Conservation (phyloP, 2,113 vertebrate species). For the Athene noctua region DNA sequence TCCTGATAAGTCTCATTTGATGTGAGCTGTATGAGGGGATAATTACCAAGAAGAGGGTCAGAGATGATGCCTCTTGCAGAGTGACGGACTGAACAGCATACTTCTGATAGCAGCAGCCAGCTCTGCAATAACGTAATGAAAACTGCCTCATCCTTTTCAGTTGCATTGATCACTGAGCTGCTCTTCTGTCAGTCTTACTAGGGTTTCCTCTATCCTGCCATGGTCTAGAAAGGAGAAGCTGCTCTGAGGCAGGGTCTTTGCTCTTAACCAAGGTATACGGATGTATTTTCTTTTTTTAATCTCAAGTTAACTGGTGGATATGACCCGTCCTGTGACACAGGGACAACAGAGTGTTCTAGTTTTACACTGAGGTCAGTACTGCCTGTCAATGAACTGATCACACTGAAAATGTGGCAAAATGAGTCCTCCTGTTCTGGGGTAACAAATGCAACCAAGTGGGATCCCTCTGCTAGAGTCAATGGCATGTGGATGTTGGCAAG, state of each 20-base stretch:
- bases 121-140: not conserved
- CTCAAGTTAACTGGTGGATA: not conserved
- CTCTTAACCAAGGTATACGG: not conserved
- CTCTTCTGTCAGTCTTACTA: not conserved
- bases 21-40: not conserved
- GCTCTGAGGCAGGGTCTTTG: not conserved
- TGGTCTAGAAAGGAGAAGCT: not conserved
- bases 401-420: not conserved
- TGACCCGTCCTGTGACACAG: not conserved
- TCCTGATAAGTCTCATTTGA: not conserved
- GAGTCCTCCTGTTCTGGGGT: not conserved
- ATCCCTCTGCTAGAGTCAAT: not conserved
- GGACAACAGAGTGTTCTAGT: not conserved
- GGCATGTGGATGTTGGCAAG: not conserved
- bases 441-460: not conserved
- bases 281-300: not conserved
- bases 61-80: not conserved
- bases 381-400: not conserved
- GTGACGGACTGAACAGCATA: fast-evolving
- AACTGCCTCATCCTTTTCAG: not conserved
- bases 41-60: slow-evolving; percentile 22
- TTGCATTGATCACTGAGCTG: not conserved
- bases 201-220: not conserved
- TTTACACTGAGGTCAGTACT: not conserved
- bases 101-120: not conserved